Evolutionary conservation across 2,888 invertebrate species (phyloP).

Genomic region (Pseudococcus jackbeardsleyi): DNA sequence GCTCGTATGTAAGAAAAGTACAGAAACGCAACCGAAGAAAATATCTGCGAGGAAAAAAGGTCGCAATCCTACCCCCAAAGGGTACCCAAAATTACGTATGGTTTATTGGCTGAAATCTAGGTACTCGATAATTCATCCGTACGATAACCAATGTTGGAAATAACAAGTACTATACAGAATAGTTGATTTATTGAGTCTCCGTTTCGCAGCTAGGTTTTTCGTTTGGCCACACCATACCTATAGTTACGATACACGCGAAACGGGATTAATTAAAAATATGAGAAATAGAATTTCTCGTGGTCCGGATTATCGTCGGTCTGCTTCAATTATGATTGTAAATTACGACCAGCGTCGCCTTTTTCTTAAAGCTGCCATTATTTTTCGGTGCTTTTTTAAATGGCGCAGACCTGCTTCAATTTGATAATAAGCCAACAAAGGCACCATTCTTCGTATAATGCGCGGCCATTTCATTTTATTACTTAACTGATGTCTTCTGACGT

Average conservation of each 20-base stretch:
- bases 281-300: slow-evolving; percentile 10
- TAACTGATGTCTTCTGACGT: slow-evolving; percentile 27
- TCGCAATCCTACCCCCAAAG: not conserved
- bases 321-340: slow-evolving; percentile 24
- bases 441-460: slow-evolving; percentile 5
- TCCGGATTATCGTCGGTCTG: slow-evolving; percentile 1
- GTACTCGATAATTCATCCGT: not conserved
- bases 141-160: not conserved
- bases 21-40: not conserved
- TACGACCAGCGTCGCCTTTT: slow-evolving; percentile 15
- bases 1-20: not conserved
- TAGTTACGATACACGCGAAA: not conserved
- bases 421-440: slow-evolving; percentile 39
- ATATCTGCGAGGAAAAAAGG: not conserved
- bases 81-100: not conserved
- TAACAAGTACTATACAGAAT: not conserved
- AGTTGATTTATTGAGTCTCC: not conserved
- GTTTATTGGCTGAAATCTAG: not conserved
- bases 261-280: slow-evolving; percentile 40
- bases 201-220: no score
- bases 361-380: slow-evolving; percentile 39
- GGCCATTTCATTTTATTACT: slow-evolving; percentile 27
- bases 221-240: no score
- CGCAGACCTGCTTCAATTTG: slow-evolving; percentile 38
- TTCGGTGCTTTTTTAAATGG: slow-evolving; percentile 19